phyloP scores from a whole-genome alignment of 2,797 vertebrate genomes.

The Protosalanx chinensis region DNA sequence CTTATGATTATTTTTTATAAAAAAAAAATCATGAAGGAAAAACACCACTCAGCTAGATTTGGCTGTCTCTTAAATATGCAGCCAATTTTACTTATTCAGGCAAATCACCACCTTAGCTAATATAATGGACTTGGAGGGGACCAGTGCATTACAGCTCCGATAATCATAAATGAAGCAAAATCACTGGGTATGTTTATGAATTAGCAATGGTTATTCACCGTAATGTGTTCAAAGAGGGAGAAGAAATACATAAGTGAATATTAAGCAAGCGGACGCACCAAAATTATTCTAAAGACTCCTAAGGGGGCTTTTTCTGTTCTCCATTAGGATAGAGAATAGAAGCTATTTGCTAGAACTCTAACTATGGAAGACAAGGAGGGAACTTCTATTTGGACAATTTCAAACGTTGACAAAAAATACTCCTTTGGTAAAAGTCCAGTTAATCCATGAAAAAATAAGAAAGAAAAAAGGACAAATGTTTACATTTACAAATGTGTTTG shows the following conservation, averaged over 20 bases:
- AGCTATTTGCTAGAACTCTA: slow-evolving; percentile 61
- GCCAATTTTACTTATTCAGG: slow-evolving; percentile 49
- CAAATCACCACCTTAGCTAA: slow-evolving; percentile 64
- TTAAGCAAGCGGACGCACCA: slow-evolving; percentile 67
- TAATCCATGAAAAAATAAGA: neutral
- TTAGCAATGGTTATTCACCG: slow-evolving; percentile 69
- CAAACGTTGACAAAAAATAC: neutral
- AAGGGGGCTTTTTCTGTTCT: slow-evolving; percentile 65
- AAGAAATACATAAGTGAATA: slow-evolving; percentile 71
- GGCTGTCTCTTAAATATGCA: slow-evolving; percentile 58
- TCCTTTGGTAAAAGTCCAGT: neutral
- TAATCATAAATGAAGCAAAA: slow-evolving; percentile 64
- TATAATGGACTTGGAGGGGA: slow-evolving; percentile 53
- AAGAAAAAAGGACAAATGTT: neutral
- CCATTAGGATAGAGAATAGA: too few relatives aligned
- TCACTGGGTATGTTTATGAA: slow-evolving; percentile 69
- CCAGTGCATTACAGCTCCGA: slow-evolving; percentile 50
- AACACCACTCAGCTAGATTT: slow-evolving; percentile 24
- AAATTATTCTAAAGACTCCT: slow-evolving; percentile 73
- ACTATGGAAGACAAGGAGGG: slow-evolving; percentile 45
- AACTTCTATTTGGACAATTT: neutral
- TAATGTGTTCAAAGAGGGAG: slow-evolving; percentile 66
- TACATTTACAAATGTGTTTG: neutral
- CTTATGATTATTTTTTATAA: slow-evolving; percentile 7
- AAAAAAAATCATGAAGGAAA: slow-evolving; percentile 51